Evolutionary conservation across 23 tunicate species (phyloP).

Genomic region (Ciona savignyi): DNA sequence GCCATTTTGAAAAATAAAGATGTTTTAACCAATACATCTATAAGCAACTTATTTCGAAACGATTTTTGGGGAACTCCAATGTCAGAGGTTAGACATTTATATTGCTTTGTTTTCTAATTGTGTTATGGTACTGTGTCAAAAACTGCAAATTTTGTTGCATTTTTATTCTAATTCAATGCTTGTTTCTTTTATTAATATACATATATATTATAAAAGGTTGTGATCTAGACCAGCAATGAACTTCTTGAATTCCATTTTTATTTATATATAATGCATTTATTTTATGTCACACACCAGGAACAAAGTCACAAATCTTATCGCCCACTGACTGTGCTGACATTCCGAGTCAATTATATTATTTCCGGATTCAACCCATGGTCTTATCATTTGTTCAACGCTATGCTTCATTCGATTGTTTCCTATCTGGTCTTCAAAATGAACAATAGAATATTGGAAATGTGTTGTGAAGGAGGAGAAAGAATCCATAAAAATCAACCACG

Average conservation of each 20-base stretch:
- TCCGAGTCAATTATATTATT: slow-evolving; percentile 44
- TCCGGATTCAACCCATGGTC: slow-evolving; percentile 57
- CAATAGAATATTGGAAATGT: too few species aligned
- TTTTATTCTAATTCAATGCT: too few species aligned
- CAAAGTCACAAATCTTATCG: slow-evolving; percentile 89
- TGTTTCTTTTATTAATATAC: too few species aligned
- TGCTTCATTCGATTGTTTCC: slow-evolving; percentile 40
- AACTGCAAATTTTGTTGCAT: too few species aligned
- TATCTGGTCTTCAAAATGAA: slow-evolving; percentile 32
- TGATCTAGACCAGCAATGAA: too few species aligned
- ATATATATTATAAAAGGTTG: too few species aligned
- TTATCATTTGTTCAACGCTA: slow-evolving; percentile 53
- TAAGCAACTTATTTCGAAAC: slow-evolving; percentile 56
- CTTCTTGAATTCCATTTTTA: too few species aligned
- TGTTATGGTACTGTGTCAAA: too few species aligned
- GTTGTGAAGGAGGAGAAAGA: too few species aligned
- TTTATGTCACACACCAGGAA: slow-evolving; percentile 45
- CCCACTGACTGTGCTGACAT: slow-evolving; percentile 76
- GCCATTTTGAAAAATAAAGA: slow-evolving; percentile 71
- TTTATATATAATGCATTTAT: too few species aligned
- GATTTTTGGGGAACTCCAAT: slow-evolving; percentile 92
- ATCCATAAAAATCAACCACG: too few species aligned
- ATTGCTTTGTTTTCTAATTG: not conserved
- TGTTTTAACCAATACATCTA: slow-evolving; percentile 21
- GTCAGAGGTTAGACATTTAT: slow-evolving; percentile 22